A percentile compares a stretch with the other conserved stretches of the same genome.
These are phyloP conservation scores for Sylvia borin DNA, from an alignment of 2,797 vertebrate species.

Conservation along the genomic window DNA sequence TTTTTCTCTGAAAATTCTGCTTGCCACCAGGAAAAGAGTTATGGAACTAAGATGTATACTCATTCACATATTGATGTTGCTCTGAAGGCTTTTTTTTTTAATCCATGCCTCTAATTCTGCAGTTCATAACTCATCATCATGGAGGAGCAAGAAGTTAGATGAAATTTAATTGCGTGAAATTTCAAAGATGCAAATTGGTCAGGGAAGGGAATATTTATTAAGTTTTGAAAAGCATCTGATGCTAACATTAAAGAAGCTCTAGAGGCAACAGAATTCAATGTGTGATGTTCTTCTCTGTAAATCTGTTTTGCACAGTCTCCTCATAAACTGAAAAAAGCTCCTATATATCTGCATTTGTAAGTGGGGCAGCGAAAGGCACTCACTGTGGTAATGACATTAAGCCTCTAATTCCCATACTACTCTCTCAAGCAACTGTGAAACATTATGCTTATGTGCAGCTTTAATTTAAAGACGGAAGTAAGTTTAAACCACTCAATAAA, in stretches of 20 bases:
- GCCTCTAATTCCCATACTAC: neutral
- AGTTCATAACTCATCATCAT: slow-evolving; percentile 49
- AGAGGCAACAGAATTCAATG: slow-evolving; percentile 31
- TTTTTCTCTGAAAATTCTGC: slow-evolving; percentile 38
- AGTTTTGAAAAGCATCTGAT: slow-evolving; percentile 58
- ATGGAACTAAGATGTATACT: neutral
- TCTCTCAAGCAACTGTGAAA: neutral
- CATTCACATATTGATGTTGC: neutral
- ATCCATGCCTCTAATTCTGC: neutral
- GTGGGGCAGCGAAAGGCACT: neutral
- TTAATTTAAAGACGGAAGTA: neutral
- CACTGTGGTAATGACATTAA: neutral
- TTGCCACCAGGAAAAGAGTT: slow-evolving; percentile 38
- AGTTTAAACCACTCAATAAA: neutral
- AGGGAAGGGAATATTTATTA: slow-evolving; percentile 54
- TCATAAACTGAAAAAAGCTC: slow-evolving; percentile 1
- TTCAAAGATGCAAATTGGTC: slow-evolving; percentile 56
- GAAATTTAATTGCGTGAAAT: slow-evolving; percentile 62
- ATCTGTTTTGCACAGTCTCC: slow-evolving; percentile 25
- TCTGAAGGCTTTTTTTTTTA: slow-evolving; percentile 7
- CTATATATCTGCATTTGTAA: slow-evolving; percentile 9
- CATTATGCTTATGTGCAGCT: neutral
- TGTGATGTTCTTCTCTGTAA: slow-evolving; percentile 26
- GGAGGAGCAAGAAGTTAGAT: slow-evolving; percentile 43
- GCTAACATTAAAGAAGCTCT: slow-evolving; percentile 40